Evolutionary conservation across 2,797 vertebrate species (phyloP), one percentile per base, ranked within the genome.

Genomic region (Poecilia picta): DNA sequence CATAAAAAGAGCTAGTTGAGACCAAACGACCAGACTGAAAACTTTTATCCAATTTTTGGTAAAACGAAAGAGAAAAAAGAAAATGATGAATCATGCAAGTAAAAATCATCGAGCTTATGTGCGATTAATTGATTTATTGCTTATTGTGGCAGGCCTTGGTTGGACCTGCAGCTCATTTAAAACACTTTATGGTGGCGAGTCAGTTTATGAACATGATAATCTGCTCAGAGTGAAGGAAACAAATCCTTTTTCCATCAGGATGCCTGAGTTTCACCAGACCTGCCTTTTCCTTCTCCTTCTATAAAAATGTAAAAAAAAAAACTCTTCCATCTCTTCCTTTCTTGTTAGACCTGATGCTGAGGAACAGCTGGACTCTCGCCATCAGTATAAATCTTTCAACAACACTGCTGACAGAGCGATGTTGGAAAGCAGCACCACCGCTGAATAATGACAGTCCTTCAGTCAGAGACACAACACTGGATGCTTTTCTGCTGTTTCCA

Each of bases 391-490:
- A 68, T 62, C 72, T 73, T 74, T 66, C 10, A 66, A 62, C 18
- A 25, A 49, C n/a, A 33, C 4, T 41, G 62, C 72, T 80, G 78
- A 74, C 57, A 43, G 78, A 70, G 78, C 72, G 70, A 55, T n/a
- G 47, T 47, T 43, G 59, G 18, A 53, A 51, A 68, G 47, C 70
- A 46, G 43, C 33, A 20, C 41, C 72, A 53, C 59, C 53, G 12
- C 47, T 51, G 2, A 53, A 79, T 66, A 79, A 79, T 74, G 46
- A 64, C 28, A 39, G 59, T 33, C 57, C 46, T 66, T 73, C 46
- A 13, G 47, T 43, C 59, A 74, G 39, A 70, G 13, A 13, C 53
- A 68, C 11, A 76, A 8, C 64, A 51, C 59, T 7, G 41, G 51
- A 10, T 36, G 25, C 41, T 45, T 59, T 31, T n/a, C 15, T 45